A percentile compares a stretch with the other conserved stretches of the same genome.
phyloP scores from a whole-genome alignment of 2,113 vertebrate species.

The Oceanites oceanicus region DNA sequence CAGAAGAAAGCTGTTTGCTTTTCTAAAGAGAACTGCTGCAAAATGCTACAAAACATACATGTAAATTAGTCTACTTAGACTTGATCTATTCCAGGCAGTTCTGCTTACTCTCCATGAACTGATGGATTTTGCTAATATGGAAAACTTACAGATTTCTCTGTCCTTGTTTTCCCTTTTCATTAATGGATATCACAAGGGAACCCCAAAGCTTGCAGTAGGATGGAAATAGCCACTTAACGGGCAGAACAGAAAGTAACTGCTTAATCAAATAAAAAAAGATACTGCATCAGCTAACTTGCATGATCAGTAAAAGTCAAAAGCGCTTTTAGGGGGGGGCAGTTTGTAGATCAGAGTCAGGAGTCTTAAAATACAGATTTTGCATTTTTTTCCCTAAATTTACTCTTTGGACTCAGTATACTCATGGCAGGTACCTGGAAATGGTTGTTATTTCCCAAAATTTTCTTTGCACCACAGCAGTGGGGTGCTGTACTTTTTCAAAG shows the following conservation, averaged over 20 bases:
- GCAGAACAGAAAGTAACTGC: neutral
- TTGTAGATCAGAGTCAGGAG: neutral
- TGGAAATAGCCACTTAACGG: neutral
- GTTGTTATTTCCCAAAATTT: neutral
- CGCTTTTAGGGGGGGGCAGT: rapidly evolving
- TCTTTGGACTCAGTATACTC: neutral
- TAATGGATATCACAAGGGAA: neutral
- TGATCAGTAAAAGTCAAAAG: neutral
- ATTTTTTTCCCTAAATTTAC: neutral
- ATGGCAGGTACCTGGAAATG: neutral
- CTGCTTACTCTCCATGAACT: neutral
- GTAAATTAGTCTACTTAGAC: neutral
- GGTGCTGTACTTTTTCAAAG: neutral
- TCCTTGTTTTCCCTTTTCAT: neutral
- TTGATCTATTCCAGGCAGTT: neutral
- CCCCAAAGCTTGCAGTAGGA: neutral
- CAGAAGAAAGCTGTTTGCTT: constrained; percentile 12
- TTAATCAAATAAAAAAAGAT: neutral
- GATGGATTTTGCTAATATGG: neutral
- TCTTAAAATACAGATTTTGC: neutral
- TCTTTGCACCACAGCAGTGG: neutral
- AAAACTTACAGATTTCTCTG: neutral
- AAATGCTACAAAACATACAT: neutral
- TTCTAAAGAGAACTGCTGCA: neutral
- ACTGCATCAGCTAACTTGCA: neutral